Evolutionary conservation across 2,888 invertebrate species (phyloP).

Genomic region (Plagodis dolabraria): DNA sequence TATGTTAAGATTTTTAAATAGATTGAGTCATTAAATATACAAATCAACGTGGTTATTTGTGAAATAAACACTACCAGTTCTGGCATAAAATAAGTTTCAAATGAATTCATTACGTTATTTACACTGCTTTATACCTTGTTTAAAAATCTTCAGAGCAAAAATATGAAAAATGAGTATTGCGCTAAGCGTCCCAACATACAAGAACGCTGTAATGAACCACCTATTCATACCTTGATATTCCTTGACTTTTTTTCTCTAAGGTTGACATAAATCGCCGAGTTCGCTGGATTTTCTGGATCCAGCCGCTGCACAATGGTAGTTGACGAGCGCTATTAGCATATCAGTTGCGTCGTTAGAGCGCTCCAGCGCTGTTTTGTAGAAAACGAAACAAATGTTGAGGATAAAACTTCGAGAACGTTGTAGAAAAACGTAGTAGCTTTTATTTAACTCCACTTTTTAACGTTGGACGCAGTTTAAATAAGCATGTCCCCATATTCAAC

Average conservation of each 20-base stretch:
- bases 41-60: no score
- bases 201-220: slow-evolving; percentile 49
- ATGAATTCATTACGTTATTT: no score
- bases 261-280: slow-evolving; percentile 47
- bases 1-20: no score
- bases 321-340: slow-evolving; percentile 71
- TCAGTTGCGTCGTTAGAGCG: slow-evolving; percentile 60
- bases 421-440: slow-evolving; percentile 34
- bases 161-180: slow-evolving; percentile 11
- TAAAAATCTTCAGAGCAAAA: slow-evolving; percentile 2
- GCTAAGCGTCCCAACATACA: slow-evolving; percentile 11
- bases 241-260: slow-evolving; percentile 45
- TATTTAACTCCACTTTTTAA: slow-evolving; percentile 28
- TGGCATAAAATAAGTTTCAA: no score
- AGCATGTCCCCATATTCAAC: slow-evolving; percentile 17
- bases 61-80: no score
- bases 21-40: no score
- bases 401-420: slow-evolving; percentile 35
- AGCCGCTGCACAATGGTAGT: slow-evolving; percentile 57
- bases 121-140: neutral
- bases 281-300: slow-evolving; percentile 30
- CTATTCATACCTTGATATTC: slow-evolving; percentile 48
- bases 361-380: slow-evolving; percentile 39
- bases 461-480: slow-evolving; percentile 32
- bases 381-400: slow-evolving; percentile 47